A percentile compares a stretch with the other conserved stretches of the same genome.
phyloP scores from a whole-genome alignment of 92 coral and sea anemone species.

The Paramuricea clavata region DNA sequence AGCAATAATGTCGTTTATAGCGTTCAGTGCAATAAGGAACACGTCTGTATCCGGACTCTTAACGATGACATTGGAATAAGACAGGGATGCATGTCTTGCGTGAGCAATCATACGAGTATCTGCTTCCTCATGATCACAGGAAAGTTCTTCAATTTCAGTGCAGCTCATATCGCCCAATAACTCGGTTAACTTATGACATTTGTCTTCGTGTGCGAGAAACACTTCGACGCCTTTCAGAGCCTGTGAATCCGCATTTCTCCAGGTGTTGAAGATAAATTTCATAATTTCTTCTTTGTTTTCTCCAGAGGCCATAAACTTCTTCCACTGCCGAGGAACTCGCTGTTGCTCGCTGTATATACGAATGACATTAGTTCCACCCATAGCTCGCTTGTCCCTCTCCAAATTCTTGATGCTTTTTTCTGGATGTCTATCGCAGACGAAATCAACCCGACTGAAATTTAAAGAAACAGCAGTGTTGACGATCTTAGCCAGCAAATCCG shows the following conservation, averaged over 20 bases:
- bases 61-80: no score
- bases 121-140: slow-evolving; percentile 70
- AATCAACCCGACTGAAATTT: neutral
- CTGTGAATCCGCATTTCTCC: neutral
- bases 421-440: neutral
- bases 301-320: neutral
- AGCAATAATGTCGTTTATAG: no score
- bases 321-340: neutral
- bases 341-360: neutral
- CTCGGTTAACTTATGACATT: neutral
- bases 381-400: neutral
- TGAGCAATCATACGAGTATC: slow-evolving; percentile 23
- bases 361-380: neutral
- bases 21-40: no score
- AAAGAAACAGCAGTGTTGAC: no score
- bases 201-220: neutral
- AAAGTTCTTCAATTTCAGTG: slow-evolving; percentile 62
- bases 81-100: no score
- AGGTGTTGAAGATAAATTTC: neutral
- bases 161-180: neutral
- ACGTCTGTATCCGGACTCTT: no score
- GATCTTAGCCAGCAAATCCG: no score
- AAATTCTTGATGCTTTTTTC: neutral
- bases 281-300: neutral
- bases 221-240: neutral